phyloP scores from a whole-genome alignment of 2,113 vertebrate species.

The Malurus alboscapulatus region DNA sequence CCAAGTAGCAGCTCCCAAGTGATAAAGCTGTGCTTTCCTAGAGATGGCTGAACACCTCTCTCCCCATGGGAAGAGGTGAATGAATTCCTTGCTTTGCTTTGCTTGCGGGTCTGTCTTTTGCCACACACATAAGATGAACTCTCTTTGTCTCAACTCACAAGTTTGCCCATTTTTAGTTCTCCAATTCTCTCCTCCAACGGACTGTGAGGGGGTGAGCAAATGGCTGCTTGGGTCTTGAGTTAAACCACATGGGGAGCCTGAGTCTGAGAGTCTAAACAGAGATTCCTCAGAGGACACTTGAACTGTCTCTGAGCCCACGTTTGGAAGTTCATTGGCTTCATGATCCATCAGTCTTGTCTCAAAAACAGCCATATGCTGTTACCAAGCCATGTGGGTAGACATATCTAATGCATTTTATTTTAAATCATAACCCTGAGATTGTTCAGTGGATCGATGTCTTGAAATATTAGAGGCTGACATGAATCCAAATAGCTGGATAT shows the following conservation, averaged over 20 bases:
- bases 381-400: not conserved
- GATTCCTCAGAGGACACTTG: not conserved
- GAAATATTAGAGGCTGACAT: slow-evolving; percentile 10
- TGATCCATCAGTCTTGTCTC: not conserved
- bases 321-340: not conserved
- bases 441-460: not conserved
- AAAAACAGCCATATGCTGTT: not conserved
- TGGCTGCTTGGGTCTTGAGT: not conserved
- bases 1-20: not conserved
- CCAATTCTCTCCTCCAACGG: not conserved
- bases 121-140: not conserved
- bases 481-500: slow-evolving; percentile 34
- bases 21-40: not conserved
- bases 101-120: not conserved
- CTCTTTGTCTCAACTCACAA: not conserved
- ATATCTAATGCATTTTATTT: not conserved
- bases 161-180: not conserved
- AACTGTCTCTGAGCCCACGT: not conserved
- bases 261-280: not conserved
- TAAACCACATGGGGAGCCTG: not conserved
- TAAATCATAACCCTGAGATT: not conserved
- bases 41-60: not conserved
- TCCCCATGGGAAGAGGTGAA: rapidly evolving
- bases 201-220: not conserved
- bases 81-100: not conserved